Conservation (phyloP, 2,888 invertebrate species). For the Campopleginae sp. region DNA sequence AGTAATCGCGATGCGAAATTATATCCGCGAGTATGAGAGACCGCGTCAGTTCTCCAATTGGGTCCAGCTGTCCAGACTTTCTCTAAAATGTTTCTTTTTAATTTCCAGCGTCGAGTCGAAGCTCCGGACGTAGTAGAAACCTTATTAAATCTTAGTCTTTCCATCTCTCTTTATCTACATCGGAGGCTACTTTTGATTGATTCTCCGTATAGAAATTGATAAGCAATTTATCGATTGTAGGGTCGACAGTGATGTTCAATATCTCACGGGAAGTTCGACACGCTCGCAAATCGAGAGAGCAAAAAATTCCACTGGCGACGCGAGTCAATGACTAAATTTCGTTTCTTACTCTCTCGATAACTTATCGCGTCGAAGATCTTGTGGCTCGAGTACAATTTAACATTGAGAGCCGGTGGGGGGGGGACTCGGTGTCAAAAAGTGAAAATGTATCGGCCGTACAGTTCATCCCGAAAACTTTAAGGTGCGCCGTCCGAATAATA, state of each 20-base stretch:
- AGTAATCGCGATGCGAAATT: background rate
- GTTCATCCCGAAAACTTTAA: background rate
- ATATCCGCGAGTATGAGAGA: background rate
- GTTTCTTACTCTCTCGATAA: background rate
- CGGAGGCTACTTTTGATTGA: conserved; percentile 16
- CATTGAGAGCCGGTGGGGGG: background rate
- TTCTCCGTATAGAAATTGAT: background rate
- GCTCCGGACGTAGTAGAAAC: background rate
- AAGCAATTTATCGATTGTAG: background rate
- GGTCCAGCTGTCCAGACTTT: too few relatives aligned
- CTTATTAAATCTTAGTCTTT: background rate
- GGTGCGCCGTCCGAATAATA: background rate
- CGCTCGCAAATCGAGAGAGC: background rate
- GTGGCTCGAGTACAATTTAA: background rate
- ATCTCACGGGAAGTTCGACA: conserved; percentile 28
- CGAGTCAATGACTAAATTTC: background rate
- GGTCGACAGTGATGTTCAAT: conserved; percentile 26
- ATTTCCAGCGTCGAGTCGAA: background rate
- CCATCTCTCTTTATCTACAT: conserved; percentile 9
- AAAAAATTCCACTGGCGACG: background rate
- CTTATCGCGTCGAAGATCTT: background rate
- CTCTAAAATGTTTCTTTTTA: background rate
- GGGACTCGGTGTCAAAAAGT: background rate
- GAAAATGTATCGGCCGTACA: background rate
- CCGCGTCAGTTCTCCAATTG: background rate